Evolutionary conservation across 1,140 invertebrate genomes (phyloP), one percentile per base, ranked within the genome.

Genomic region (Hermatobates lingyangjiaoensis): DNA sequence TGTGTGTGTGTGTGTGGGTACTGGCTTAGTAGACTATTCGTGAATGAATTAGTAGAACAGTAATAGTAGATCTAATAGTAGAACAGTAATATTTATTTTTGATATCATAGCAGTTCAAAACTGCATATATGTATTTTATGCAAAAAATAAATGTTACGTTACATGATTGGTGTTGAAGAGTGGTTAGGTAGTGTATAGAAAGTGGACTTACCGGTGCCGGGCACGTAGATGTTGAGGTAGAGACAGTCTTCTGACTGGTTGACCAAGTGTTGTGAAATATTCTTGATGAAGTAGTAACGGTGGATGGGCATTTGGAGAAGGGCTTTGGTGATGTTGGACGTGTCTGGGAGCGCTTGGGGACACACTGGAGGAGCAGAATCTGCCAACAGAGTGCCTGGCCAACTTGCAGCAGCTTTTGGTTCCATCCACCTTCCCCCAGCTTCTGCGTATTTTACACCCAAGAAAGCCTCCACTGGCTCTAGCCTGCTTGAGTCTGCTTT

Each of bases 221-320:
- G 87, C 51, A 87, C 83, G 63, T 86, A 90, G 50, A 92, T 78
- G 64, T 93, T 93, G 56, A 92, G 73, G 63, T 81, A 83, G 39
- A 93, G 75, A 64, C 89, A 93, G 68, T 93, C 87, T 68, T 93
- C 88, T 66, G 76, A 83, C 65, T 89, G 83, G 61, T 87, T 83
- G 55, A 69, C 69, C 26, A 91, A 67, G 57, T 77, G 68, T 5
- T 78, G 78, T 20, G 76, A 59, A 42, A 81, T 69, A 56, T 71
- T 73, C 50, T 72, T 71, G 48, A 84, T 65, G 61, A 80, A 75
- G 59, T 74, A 70, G 67, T 77, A 81, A 28, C 79, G 66, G 45
- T 74, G 79, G 30, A 72, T 68, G 3, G 81, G 80, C 81, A 83
- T 84, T 55, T 64, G 66, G 51, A 71, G 63, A 10, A 85, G 64